Evolutionary conservation across 2,797 vertebrate species (phyloP).

Genomic region (Labroides dimidiatus): DNA sequence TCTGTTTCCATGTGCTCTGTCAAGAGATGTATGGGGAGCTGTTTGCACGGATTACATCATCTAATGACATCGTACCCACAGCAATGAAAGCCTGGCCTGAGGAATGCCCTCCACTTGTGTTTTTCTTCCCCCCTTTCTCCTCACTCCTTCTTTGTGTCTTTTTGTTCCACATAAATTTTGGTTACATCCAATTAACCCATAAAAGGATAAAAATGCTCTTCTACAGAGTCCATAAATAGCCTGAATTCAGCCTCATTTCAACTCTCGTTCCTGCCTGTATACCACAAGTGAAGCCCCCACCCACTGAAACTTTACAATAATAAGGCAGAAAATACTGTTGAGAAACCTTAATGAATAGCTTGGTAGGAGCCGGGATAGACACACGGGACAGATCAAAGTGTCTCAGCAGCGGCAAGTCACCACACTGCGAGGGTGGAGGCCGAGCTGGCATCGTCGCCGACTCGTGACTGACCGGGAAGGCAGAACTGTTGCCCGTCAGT

Average conservation of each 20-base stretch:
- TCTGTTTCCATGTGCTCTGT: constrained; percentile 41
- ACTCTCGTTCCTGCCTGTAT: constrained; percentile 33
- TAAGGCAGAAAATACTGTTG: constrained; percentile 38
- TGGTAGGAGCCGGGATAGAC: constrained; percentile 26
- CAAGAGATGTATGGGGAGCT: constrained; percentile 43
- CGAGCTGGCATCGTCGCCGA: constrained; percentile 46
- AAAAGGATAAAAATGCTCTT: constrained; percentile 67
- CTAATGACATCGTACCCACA: constrained; percentile 70
- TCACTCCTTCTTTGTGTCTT: constrained; percentile 12
- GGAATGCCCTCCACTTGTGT: constrained; percentile 70
- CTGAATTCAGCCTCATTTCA: constrained; percentile 56
- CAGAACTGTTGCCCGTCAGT: constrained; percentile 29
- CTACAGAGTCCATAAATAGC: constrained; percentile 68
- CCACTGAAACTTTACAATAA: constrained; percentile 72
- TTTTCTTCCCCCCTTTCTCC: constrained; percentile 45
- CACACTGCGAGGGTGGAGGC: constrained; percentile 65
- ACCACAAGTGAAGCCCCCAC: constrained; percentile 59
- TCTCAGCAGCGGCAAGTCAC: constrained; percentile 49
- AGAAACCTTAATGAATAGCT: constrained; percentile 69
- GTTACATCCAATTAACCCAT: constrained; percentile 75
- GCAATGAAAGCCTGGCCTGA: constrained; percentile 69
- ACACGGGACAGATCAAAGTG: constrained; percentile 47
- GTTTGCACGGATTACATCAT: constrained; percentile 65
- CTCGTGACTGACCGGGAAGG: constrained; percentile 57
- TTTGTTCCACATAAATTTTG: constrained; percentile 59